Evolutionary conservation across 2,113 vertebrate genomes (phyloP).

Genomic region (Diphyllodes magnificus): DNA sequence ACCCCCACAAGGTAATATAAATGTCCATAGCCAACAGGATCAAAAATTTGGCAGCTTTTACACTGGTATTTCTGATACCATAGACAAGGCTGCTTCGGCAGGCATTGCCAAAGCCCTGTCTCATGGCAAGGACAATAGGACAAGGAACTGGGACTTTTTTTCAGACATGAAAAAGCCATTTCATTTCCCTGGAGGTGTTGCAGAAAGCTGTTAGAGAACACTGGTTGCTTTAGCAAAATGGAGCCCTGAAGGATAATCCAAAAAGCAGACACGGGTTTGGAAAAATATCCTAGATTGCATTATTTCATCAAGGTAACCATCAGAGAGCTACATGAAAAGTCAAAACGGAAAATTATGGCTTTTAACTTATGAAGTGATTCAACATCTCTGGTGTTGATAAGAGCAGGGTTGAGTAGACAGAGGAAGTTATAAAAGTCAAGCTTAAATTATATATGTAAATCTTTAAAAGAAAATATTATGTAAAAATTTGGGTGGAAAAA

Average conservation of each 20-base stretch:
- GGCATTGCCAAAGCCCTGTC: background rate
- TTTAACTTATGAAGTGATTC: background rate
- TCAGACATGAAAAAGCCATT: constrained; percentile 31
- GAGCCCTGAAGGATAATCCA: background rate
- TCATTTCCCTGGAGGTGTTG: background rate
- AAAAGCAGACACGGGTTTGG: constrained; percentile 1
- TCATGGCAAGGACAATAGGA: background rate
- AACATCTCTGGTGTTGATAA: background rate
- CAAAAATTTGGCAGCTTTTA: background rate
- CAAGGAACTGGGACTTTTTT: background rate
- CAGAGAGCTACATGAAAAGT: background rate
- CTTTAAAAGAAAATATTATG: background rate
- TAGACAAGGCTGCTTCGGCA: background rate
- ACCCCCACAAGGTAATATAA: background rate
- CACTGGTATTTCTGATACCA: background rate
- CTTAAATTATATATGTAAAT: background rate
- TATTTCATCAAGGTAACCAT: background rate
- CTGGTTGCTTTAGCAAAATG: background rate
- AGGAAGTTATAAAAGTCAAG: background rate
- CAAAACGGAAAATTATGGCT: background rate
- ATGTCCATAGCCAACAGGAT: background rate
- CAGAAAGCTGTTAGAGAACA: background rate
- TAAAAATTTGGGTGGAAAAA: background rate
- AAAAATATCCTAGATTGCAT: background rate
- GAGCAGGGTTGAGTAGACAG: background rate